A percentile compares a stretch with the other conserved stretches of the same genome.
Conservation (phyloP, 2,888 invertebrate species). For the Odontocolon sp. region DNA sequence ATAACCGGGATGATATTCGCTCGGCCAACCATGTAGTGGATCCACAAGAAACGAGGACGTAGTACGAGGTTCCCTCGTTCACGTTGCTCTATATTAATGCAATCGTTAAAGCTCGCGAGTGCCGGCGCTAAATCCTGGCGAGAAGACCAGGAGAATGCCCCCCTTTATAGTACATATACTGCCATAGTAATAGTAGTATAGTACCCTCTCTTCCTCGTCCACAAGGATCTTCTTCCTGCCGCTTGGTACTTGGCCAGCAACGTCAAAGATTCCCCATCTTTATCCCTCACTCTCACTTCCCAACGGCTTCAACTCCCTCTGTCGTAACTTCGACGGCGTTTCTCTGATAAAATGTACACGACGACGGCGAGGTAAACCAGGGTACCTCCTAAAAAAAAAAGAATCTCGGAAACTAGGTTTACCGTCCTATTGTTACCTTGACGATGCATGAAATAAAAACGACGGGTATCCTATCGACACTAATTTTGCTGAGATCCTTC, state of each 20-base stretch:
- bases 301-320: conserved; percentile 21
- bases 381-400: conserved; percentile 3
- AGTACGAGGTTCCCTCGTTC: conserved; percentile 59
- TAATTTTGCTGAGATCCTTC: conserved; percentile 33
- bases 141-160: conserved; percentile 52
- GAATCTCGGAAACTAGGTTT: conserved; percentile 33
- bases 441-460: conserved; percentile 13
- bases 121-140: conserved; percentile 65
- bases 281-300: neutral
- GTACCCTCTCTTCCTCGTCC: conserved; percentile 7
- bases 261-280: conserved; percentile 27
- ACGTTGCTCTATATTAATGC: conserved; percentile 65
- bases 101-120: conserved; percentile 66
- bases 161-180: conserved; percentile 33
- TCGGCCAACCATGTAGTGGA: neutral
- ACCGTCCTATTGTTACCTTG: conserved; percentile 48
- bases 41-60: conserved; percentile 40
- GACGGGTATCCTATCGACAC: conserved; percentile 2
- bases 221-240: conserved; percentile 28
- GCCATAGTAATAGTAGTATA: conserved; percentile 7
- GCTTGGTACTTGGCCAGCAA: conserved; percentile 33
- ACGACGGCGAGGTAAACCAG: conserved; percentile 13
- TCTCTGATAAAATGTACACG: conserved; percentile 25
- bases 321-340: conserved; percentile 38
- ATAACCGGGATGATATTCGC: conserved; percentile 14